Evolutionary conservation across 1,140 invertebrate species (phyloP).

Genomic region (Drosophila mayri): DNA sequence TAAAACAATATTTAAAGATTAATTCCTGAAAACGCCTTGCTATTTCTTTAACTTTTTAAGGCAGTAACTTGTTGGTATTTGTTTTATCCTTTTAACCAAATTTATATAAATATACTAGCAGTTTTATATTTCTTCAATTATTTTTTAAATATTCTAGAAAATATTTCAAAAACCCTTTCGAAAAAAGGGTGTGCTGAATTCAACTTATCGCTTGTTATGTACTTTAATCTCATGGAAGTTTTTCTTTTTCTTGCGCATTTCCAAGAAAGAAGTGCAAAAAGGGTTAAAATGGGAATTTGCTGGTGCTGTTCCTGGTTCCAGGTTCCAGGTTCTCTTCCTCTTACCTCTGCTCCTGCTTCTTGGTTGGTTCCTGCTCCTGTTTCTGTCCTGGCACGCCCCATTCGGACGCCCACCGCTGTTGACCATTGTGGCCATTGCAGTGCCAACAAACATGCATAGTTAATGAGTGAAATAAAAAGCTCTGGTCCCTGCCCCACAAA

Average conservation of each 20-base stretch:
- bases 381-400: slow-evolving; percentile 17
- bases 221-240: slow-evolving; percentile 17
- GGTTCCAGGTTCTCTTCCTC: background rate
- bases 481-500: slow-evolving; percentile 28
- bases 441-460: slow-evolving; percentile 79
- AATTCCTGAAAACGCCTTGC: background rate
- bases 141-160: background rate
- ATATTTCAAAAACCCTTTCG: background rate
- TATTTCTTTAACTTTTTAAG: background rate
- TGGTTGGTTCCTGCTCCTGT: background rate
- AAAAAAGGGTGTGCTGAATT: slow-evolving; percentile 13
- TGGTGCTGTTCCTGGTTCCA: slow-evolving; percentile 23
- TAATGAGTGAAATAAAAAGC: slow-evolving; percentile 81
- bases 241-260: slow-evolving; percentile 43
- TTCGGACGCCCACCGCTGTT: slow-evolving; percentile 48
- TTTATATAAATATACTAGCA: too few relatives aligned
- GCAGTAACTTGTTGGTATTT: background rate
- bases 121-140: background rate
- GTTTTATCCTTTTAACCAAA: background rate
- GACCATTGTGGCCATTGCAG: slow-evolving; percentile 76
- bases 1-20: background rate
- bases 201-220: slow-evolving; percentile 1
- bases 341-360: background rate
- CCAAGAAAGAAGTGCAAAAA: slow-evolving; percentile 57
- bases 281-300: slow-evolving; percentile 57